phyloP scores from a whole-genome alignment of 2,888 invertebrate species.

The Autographa gamma region DNA sequence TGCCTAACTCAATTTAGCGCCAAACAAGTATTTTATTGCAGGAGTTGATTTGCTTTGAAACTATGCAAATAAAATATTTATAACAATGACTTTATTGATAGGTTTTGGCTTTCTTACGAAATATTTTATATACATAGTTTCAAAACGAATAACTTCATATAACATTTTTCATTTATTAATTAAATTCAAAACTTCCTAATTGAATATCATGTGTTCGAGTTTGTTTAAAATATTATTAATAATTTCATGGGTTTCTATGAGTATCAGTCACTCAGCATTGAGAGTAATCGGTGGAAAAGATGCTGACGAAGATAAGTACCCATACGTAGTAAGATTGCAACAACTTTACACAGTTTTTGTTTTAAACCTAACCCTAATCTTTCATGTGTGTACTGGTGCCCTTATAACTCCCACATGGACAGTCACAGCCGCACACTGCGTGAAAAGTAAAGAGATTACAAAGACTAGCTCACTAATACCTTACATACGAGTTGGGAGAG shows the following conservation, averaged over 20 bases:
- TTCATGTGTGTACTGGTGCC: not conserved
- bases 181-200: not conserved
- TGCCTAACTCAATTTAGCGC: no score
- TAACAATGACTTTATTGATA: no score
- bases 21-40: no score
- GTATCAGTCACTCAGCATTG: not conserved
- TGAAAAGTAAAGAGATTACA: not conserved
- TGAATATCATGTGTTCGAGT: not conserved
- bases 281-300: not conserved
- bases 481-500: not conserved
- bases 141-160: no score
- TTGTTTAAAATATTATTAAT: not conserved
- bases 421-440: not conserved
- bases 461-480: accelerated
- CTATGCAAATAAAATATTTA: no score
- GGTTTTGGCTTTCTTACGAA: no score
- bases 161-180: no score
- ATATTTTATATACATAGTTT: no score
- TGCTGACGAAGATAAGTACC: not conserved
- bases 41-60: no score
- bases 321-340: not conserved
- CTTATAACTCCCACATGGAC: not conserved
- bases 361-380: no score
- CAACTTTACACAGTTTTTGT: no score
- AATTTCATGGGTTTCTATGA: not conserved